These are phyloP conservation scores for Excalfactoria chinensis DNA, from an alignment of 2,113 vertebrate species.

Conservation along the genomic window DNA sequence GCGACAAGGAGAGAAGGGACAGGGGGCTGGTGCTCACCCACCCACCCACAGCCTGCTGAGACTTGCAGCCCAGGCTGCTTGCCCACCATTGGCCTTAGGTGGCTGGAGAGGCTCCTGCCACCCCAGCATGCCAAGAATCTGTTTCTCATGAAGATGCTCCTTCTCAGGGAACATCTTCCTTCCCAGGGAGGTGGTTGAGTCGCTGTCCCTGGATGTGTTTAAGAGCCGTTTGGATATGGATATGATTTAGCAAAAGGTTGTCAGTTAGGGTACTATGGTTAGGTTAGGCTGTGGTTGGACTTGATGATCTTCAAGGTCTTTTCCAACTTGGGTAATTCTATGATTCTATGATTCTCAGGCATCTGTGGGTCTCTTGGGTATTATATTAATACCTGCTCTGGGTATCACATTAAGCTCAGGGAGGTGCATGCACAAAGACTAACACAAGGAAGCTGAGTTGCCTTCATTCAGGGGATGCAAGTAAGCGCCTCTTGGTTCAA, in stretches of 20 bases:
- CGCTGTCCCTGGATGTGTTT: no score
- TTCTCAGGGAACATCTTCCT: no score
- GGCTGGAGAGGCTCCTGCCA: background rate
- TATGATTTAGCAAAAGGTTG: no score
- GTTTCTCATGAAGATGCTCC: background rate
- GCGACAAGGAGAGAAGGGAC: background rate
- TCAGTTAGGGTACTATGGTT: no score
- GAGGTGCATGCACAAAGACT: background rate
- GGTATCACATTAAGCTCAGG: background rate
- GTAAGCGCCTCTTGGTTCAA: background rate
- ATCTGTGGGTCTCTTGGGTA: background rate
- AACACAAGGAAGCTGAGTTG: background rate
- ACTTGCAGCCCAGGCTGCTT: background rate
- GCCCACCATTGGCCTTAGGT: background rate
- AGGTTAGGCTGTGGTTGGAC: no score
- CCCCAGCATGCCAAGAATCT: background rate
- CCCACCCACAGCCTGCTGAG: background rate
- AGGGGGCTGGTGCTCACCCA: background rate
- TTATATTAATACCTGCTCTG: background rate
- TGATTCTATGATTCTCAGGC: no score
- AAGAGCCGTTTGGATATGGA: no score
- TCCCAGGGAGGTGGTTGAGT: no score
- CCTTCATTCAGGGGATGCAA: background rate
- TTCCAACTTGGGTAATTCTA: no score
- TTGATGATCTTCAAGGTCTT: no score